Percentiles rank a stretch among this genome's conserved stretches.
These are phyloP conservation scores for Pogonocichla stellata DNA, from an alignment of 2,113 vertebrate genomes.

Conservation along the genomic window DNA sequence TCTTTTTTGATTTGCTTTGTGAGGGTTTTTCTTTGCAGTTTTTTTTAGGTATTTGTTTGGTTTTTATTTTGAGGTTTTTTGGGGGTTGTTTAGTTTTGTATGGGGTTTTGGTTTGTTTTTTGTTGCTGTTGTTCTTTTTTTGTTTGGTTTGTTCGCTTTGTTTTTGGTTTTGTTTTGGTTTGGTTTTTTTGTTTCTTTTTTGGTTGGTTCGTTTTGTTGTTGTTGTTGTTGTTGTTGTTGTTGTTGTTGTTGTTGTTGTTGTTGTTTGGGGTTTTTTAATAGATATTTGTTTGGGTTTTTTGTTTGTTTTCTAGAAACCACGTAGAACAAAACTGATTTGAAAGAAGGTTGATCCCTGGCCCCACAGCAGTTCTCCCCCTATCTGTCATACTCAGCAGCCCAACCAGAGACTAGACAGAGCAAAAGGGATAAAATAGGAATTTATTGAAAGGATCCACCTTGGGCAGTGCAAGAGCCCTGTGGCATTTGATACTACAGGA, in stretches of 20 bases:
- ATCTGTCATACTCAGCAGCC: not conserved
- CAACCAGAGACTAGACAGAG: not conserved
- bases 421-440: too few species aligned
- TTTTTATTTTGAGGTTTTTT: accelerated
- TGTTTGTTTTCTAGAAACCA: not conserved
- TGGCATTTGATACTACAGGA: too few species aligned
- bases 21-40: accelerated
- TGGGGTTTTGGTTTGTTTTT: not conserved
- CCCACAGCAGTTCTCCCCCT: not conserved
- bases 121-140: not conserved
- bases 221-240: too few species aligned
- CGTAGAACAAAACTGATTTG: not conserved
- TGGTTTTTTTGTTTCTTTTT: too few species aligned
- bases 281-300: not conserved
- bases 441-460: too few species aligned
- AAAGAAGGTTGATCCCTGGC: not conserved
- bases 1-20: accelerated
- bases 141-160: too few species aligned
- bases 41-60: not conserved
- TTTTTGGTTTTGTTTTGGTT: too few species aligned
- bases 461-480: too few species aligned
- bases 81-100: not conserved
- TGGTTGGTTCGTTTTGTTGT: not conserved
- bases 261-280: not conserved
- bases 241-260: too few species aligned